Conservation (phyloP, 2,113 vertebrate species). For the Promerops cafer region DNA sequence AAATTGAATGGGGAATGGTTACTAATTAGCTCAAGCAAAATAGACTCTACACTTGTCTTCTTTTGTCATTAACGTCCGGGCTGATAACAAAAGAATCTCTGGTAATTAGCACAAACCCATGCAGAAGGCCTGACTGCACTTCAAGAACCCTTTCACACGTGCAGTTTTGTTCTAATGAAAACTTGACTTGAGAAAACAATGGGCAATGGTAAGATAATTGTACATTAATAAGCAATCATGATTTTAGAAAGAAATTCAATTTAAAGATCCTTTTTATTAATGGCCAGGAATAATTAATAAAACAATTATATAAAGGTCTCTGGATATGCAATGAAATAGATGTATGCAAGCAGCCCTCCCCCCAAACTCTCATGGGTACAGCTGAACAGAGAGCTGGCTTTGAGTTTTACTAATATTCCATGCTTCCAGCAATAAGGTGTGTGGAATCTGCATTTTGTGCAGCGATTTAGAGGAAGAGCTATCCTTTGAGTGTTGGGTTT, state of each 20-base stretch:
- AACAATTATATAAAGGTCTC: background rate
- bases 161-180: conserved; percentile 22
- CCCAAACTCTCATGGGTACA: background rate
- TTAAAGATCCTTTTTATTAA: background rate
- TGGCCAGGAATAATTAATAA: conserved; percentile 33
- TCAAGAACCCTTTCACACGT: background rate
- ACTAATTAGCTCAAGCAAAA: conserved; percentile 59
- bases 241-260: conserved; percentile 28
- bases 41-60: conserved; percentile 43
- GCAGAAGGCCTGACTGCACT: background rate
- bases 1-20: conserved; percentile 25
- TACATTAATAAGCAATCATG: conserved; percentile 20
- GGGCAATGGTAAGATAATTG: conserved; percentile 7
- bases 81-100: conserved; percentile 33
- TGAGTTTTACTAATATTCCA: background rate
- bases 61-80: conserved; percentile 45
- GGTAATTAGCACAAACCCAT: conserved; percentile 41
- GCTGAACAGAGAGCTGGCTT: background rate
- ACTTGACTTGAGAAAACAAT: conserved; percentile 18
- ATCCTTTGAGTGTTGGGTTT: fast-evolving
- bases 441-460: background rate
- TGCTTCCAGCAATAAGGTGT: background rate
- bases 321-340: background rate
- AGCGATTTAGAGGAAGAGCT: background rate
- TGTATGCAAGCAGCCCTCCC: background rate